These are phyloP conservation scores for Sitta carolinensis DNA, from an alignment of 2,797 vertebrate genomes.

Conservation along the genomic window DNA sequence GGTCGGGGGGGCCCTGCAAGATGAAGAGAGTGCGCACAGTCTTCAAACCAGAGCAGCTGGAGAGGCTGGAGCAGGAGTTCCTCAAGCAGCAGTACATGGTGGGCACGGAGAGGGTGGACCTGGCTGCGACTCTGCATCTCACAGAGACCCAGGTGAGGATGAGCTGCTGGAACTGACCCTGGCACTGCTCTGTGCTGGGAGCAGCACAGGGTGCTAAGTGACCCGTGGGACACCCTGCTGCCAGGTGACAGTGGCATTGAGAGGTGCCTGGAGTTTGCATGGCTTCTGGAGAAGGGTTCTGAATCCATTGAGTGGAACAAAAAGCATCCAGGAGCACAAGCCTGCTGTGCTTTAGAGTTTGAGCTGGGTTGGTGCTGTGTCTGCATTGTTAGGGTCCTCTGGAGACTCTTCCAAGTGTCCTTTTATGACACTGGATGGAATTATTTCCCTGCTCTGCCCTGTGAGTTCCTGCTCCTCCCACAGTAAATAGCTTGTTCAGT, in stretches of 20 bases:
- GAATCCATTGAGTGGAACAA: not conserved
- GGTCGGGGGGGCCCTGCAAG: conserved; percentile 30
- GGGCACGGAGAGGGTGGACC: conserved; percentile 74
- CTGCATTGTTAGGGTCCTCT: not conserved
- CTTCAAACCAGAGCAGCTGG: conserved; percentile 80
- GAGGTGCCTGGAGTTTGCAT: not conserved
- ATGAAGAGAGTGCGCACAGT: conserved; percentile 76
- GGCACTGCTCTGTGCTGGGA: not conserved
- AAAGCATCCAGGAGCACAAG: not conserved
- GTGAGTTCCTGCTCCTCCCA: not conserved
- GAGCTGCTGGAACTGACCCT: not conserved
- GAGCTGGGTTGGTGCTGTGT: not conserved
- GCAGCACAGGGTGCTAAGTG: not conserved
- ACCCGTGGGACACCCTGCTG: not conserved
- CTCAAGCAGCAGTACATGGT: conserved; percentile 81
- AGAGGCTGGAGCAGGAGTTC: conserved; percentile 77
- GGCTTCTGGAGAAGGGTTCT: not conserved
- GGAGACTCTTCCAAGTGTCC: not conserved
- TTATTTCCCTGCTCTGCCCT: not conserved
- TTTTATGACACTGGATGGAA: not conserved
- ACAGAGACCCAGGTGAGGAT: conserved; percentile 77
- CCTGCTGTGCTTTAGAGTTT: not conserved
- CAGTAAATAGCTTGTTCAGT: not conserved
- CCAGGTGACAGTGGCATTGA: not conserved
- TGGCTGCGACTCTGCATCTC: conserved; percentile 76